A percentile compares a stretch with the other conserved stretches of the same genome.
phyloP scores from a whole-genome alignment of 1,140 invertebrate species.

The Plectrocnemia conspersa region DNA sequence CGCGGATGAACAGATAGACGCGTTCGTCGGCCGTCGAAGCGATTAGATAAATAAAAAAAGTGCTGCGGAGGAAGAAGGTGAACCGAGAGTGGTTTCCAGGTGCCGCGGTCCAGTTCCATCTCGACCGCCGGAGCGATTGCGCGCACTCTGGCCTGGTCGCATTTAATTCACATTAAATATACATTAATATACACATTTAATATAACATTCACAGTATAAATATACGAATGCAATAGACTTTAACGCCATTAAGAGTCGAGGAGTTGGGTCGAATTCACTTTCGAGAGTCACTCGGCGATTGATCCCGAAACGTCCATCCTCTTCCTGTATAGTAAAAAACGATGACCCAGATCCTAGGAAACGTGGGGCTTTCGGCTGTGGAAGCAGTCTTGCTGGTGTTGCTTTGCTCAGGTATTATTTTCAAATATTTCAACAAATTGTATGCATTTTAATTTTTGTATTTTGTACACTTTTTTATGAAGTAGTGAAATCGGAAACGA shows the following conservation, averaged over 20 bases:
- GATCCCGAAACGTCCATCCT: no score
- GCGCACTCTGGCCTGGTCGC: no score
- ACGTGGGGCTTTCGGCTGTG: no score
- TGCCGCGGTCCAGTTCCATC: not conserved
- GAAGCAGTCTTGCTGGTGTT: no score
- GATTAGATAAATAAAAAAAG: conserved; percentile 4
- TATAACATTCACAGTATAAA: not conserved
- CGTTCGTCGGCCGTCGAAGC: not conserved
- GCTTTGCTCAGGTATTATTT: no score
- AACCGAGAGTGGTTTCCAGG: not conserved
- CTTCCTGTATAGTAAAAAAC: no score
- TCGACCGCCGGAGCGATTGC: not conserved
- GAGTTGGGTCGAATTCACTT: not conserved
- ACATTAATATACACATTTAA: not conserved
- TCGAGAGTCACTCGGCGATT: not conserved
- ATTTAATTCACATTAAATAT: no score
- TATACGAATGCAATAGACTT: not conserved
- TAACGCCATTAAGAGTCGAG: not conserved
- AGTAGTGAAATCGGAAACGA: no score
- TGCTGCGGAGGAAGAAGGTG: not conserved
- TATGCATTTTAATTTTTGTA: no score
- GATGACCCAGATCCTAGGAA: no score
- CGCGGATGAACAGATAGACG: not conserved
- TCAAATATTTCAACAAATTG: no score
- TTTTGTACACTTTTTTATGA: no score